Evolutionary conservation across 2,113 vertebrate species (phyloP).

Genomic region (Vidua chalybeata): DNA sequence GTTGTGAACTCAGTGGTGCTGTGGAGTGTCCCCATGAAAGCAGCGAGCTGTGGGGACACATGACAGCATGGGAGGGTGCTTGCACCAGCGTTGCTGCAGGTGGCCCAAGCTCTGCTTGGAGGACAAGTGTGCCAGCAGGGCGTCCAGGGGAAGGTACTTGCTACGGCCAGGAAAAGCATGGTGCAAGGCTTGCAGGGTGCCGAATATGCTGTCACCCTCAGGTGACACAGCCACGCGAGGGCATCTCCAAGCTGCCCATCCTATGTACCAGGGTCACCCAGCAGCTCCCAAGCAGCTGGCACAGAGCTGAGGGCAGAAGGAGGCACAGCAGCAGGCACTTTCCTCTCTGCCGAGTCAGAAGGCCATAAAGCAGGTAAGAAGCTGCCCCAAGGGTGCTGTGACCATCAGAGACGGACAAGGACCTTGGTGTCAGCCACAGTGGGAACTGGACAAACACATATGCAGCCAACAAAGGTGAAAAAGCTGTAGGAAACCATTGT

Average conservation of each 20-base stretch:
- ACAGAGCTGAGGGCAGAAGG: neutral
- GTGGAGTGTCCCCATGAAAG: neutral
- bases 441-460: neutral
- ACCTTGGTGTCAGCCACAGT: neutral
- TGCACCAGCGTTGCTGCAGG: neutral
- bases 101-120: neutral
- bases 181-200: neutral
- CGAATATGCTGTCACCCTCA: fast-evolving
- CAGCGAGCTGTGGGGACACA: neutral
- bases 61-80: neutral
- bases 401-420: neutral
- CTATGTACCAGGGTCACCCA: neutral
- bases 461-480: neutral
- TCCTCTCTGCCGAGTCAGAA: neutral
- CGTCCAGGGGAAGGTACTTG: neutral
- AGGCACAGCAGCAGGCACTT: neutral
- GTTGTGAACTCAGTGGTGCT: neutral
- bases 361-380: neutral
- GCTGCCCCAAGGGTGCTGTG: neutral
- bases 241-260: neutral
- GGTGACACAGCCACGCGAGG: neutral
- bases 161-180: neutral
- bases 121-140: neutral
- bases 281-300: neutral
- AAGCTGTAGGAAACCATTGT: neutral